Base-by-base conservation (phyloP, 1,140 invertebrate genomes). In the Cydia fagiglandana region DNA sequence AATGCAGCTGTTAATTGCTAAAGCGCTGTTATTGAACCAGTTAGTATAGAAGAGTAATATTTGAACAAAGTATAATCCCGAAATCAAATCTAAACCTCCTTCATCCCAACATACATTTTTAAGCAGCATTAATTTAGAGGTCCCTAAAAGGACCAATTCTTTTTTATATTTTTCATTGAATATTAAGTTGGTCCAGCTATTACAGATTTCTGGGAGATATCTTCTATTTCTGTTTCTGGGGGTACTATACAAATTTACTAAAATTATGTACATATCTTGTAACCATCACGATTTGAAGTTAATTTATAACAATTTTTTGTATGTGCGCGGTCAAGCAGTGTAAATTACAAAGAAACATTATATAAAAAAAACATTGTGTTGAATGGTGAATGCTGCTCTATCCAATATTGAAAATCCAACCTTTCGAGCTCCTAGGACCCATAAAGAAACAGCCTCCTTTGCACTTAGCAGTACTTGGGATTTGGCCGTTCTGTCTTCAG, bases 371-470 rank as follows among this genome's bases (percentile, higher is more conserved):
- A 80, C 15, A 53, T 74, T 9, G 80, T 76, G 79, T 77, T 76
- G 68, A 75, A 76, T 64, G 80, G 78, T 80, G 79, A 80, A 78
- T 75, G 75, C 76, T 79, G 82, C 82, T 79, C 81, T 80, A 79
- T 86, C 86, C 80, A 81, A 78, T 84, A 83, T 84, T 86, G 83
- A 81, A 79, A 76, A 70, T 91, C 91, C 95, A 95, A 97, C 96
- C 96, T 97, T 97, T 94, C 96, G 95, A 94, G 96, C 96, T 94
- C 96, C 96, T 95, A 97, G 96, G 93, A 97, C 96, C 96, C 96
- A 97, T 92, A 97, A 96, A 94, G 96, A 96, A 95, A 97, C 96
- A 94, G 96, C 96, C 95, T 97, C 96, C 95, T 96, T 96, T 94
- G 96, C 96, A 93, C 96, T 97, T 94, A 97, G 95, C 94, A 97